Percentiles rank a stretch among this genome's conserved stretches.
These are phyloP conservation scores for Saguinus imperator DNA, from an alignment of 2,113 vertebrate genomes.

Conservation along the genomic window DNA sequence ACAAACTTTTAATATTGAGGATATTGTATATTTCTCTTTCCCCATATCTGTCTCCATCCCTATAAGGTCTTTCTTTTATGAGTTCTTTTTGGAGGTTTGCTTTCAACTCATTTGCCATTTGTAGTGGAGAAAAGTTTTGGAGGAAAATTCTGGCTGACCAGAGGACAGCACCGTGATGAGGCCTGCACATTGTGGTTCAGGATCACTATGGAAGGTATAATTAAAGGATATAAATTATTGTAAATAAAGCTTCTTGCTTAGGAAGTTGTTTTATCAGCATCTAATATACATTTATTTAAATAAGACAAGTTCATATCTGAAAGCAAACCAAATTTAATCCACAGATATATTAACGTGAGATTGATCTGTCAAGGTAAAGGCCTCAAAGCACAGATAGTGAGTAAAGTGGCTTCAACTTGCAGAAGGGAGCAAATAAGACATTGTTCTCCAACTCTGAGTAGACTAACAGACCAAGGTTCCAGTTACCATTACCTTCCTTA, in stretches of 20 bases:
- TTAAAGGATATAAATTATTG: not conserved
- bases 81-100: not conserved
- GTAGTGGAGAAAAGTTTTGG: not conserved
- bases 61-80: not conserved
- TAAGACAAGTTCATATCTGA: not conserved
- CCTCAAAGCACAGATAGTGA: not conserved
- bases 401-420: not conserved
- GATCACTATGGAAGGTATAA: not conserved
- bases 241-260: slow-evolving; percentile 18
- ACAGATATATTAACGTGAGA: not conserved
- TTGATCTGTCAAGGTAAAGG: not conserved
- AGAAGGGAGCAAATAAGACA: not conserved
- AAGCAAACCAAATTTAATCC: not conserved
- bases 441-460: not conserved
- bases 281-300: slow-evolving; percentile 25
- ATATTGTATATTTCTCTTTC: not conserved
- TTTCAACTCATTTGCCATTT: slow-evolving; percentile 25
- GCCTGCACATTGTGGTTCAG: not conserved
- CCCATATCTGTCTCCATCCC: not conserved
- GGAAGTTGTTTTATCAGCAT: not conserved
- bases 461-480: not conserved
- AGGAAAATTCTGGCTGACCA: not conserved
- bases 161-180: not conserved
- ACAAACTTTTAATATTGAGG: slow-evolving; percentile 27
- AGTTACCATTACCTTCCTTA: not conserved